phyloP scores from a whole-genome alignment of 1,140 invertebrate species.

The Charaxes varanes region DNA sequence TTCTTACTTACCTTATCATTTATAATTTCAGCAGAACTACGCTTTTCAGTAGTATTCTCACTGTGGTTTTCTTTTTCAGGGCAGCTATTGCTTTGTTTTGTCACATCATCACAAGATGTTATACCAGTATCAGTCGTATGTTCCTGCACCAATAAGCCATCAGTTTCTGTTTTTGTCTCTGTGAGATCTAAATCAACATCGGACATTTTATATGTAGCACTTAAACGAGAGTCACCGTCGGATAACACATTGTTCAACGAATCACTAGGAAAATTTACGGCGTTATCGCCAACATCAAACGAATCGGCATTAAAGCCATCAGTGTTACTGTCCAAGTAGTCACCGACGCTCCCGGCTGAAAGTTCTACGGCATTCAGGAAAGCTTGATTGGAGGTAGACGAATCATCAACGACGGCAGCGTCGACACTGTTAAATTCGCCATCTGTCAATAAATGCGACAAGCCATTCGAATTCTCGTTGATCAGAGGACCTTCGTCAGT shows the following conservation, averaged over 20 bases:
- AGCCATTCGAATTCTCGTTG: slow-evolving; percentile 62
- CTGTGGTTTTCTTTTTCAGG: slow-evolving; percentile 9
- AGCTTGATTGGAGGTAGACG: slow-evolving; percentile 59
- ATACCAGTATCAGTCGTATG: slow-evolving; percentile 3
- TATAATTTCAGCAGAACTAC: neutral
- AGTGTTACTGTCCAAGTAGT: slow-evolving; percentile 57
- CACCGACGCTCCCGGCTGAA: slow-evolving; percentile 54
- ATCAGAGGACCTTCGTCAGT: slow-evolving; percentile 61
- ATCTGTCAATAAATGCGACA: slow-evolving; percentile 61
- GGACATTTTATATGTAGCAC: slow-evolving; percentile 40
- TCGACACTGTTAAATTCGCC: slow-evolving; percentile 64
- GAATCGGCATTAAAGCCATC: slow-evolving; percentile 51
- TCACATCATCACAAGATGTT: slow-evolving; percentile 6
- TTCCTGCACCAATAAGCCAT: slow-evolving; percentile 11
- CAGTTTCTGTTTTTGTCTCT: slow-evolving; percentile 20
- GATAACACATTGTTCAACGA: slow-evolving; percentile 51
- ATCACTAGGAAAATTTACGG: slow-evolving; percentile 55
- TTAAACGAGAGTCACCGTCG: slow-evolving; percentile 53
- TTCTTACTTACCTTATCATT: slow-evolving; percentile 2
- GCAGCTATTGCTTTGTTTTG: slow-evolving; percentile 4
- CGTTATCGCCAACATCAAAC: slow-evolving; percentile 64
- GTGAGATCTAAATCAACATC: slow-evolving; percentile 47
- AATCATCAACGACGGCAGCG: slow-evolving; percentile 50
- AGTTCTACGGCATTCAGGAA: slow-evolving; percentile 63
- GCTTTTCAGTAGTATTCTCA: no score